Evolutionary conservation across 2,113 vertebrate species (phyloP).

Genomic region (Lontra canadensis): DNA sequence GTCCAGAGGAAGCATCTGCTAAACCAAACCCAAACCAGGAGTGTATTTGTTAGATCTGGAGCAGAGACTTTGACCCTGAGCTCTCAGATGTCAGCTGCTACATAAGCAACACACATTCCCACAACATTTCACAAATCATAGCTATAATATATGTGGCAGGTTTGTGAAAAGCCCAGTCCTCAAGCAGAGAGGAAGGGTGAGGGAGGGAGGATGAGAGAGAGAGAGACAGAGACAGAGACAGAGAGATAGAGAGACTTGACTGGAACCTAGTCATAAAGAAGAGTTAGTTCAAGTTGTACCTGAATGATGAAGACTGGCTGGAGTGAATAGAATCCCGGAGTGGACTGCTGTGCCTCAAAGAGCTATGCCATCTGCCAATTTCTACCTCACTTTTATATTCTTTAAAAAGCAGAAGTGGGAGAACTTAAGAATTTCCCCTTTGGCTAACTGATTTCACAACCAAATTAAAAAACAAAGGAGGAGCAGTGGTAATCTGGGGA

Average conservation of each 20-base stretch:
- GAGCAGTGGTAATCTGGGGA: neutral
- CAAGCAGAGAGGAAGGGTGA: neutral
- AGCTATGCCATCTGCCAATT: neutral
- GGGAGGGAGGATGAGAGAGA: neutral
- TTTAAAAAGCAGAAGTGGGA: constrained; percentile 76
- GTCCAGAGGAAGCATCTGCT: neutral
- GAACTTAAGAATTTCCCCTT: constrained; percentile 54
- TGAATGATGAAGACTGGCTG: neutral
- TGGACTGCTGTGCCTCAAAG: neutral
- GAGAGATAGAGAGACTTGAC: neutral
- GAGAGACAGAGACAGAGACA: neutral
- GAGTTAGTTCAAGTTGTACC: constrained; percentile 54
- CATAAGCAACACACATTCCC: neutral
- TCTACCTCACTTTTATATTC: constrained; percentile 47
- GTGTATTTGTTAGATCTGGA: neutral
- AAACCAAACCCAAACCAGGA: neutral
- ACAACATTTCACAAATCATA: neutral
- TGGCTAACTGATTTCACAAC: constrained; percentile 61
- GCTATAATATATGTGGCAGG: neutral
- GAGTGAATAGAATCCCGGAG: neutral
- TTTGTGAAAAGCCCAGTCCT: neutral
- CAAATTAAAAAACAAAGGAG: neutral
- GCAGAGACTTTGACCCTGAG: neutral
- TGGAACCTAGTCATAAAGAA: neutral
- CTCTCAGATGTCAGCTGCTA: neutral